Evolutionary conservation across 2,888 invertebrate genomes (phyloP).

Genomic region (Polylopha cassiicola): DNA sequence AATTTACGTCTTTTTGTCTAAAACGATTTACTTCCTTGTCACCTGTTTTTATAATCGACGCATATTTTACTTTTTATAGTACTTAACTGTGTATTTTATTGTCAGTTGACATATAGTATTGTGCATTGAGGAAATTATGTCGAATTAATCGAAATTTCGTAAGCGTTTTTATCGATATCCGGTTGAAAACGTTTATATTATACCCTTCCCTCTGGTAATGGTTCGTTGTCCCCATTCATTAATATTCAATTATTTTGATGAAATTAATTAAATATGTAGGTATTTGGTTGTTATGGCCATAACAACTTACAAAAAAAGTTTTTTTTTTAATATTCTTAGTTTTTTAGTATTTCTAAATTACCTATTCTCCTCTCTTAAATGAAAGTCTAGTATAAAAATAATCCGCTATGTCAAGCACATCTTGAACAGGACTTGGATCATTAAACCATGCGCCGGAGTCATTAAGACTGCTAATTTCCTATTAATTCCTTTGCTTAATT

Average conservation of each 20-base stretch:
- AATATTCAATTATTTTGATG: slow-evolving; percentile 8
- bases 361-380: no score
- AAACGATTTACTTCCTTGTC: slow-evolving; percentile 32
- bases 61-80: slow-evolving; percentile 17
- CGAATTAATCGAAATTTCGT: no score
- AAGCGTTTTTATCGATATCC: no score
- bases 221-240: slow-evolving; percentile 7
- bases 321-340: no score
- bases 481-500: slow-evolving; percentile 42
- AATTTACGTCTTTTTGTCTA: slow-evolving; percentile 46
- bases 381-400: no score
- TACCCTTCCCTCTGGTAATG: background rate
- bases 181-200: no score
- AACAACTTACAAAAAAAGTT: slow-evolving; percentile 1
- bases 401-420: no score
- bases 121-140: background rate
- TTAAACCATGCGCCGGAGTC: no score
- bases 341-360: no score
- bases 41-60: slow-evolving; percentile 30
- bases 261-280: slow-evolving; percentile 1
- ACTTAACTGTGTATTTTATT: slow-evolving; percentile 30
- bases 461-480: slow-evolving; percentile 13
- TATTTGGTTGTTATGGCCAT: no score
- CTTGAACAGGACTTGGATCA: no score
- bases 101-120: background rate